Conservation (phyloP, 2,888 invertebrate species). For the Macrosiphum euphorbiae region DNA sequence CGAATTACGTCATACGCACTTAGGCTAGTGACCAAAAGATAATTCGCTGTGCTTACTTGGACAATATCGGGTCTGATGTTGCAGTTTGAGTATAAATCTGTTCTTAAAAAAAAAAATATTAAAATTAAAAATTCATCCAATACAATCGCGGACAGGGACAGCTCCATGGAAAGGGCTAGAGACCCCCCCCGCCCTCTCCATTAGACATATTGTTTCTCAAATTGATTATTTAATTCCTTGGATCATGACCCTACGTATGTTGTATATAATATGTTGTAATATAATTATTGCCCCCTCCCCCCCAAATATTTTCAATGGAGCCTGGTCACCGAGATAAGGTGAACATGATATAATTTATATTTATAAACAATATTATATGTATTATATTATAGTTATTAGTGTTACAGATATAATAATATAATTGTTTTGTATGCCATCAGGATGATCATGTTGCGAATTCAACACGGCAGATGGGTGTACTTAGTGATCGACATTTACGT, state of each 20-base stretch:
- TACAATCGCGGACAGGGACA: not conserved
- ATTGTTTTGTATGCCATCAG: not conserved
- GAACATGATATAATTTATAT: not conserved
- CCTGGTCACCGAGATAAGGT: not conserved
- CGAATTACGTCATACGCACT: not conserved
- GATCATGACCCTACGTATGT: too few species aligned
- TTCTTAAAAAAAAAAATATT: not conserved
- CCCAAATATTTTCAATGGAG: too few species aligned
- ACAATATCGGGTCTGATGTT: not conserved
- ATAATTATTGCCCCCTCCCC: too few species aligned
- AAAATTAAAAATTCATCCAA: not conserved
- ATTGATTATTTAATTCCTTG: too few species aligned
- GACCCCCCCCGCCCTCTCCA: too few species aligned
- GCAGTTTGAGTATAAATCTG: not conserved
- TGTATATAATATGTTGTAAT: too few species aligned
- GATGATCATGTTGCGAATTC: constrained; percentile 23
- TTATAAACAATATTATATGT: not conserved
- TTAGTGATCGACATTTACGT: constrained; percentile 49
- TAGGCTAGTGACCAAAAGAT: not conserved
- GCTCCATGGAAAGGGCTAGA: too few species aligned
- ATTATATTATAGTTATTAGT: not conserved
- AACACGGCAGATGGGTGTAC: constrained; percentile 53
- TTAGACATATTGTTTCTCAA: too few species aligned
- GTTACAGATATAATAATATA: not conserved
- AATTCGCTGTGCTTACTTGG: not conserved